Base-by-base conservation (phyloP, 2,888 invertebrate genomes). In the Cryptus armator region DNA sequence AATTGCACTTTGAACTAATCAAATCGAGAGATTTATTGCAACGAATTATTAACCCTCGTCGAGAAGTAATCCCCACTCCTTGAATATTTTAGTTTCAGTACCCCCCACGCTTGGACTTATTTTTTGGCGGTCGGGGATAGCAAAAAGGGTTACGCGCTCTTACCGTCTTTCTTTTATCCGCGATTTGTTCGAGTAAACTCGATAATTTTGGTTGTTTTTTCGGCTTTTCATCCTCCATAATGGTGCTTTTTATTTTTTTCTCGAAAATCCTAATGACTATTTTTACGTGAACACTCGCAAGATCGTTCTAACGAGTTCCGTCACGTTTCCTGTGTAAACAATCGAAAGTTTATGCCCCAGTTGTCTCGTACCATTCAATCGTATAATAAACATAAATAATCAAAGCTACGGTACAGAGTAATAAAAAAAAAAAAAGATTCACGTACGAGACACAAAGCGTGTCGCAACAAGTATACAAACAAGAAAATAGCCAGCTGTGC, bases 111-210 rank as follows among this genome's bases (percentile, higher is more conserved):
- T 4, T n/a, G 16, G 43, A 16, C 67, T 24, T 9, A 14, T 12
- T 75, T 78, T 81, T 68, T 53, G 46, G 62, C 64, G 53, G 46
- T 53, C n/a, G 1, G 19, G 7, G 32, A n/a, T 53, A 10, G 3
- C 37, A 10, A 46, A 46, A 12, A 72, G n/a, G n/a, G 46, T 12
- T 9, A 46, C 44, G 16, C 51, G 5, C 62, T 66, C 86, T 87
- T 87, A 89, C 89, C 56, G 87, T 76, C 71, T 87, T 89, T 88
- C 92, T 87, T 79, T 90, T 87, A n/a, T 88, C 84, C 80, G 87
- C 79, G 70, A 91, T 86, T 68, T 84, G 80, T 37, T 90, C 86
- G 10, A 88, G 70, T n/a, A 91, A 88, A 68, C 82, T 86, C 43
- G 82, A 75, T 44, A 82, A 74, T 87, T 90, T 90, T 44, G 93